phyloP scores from a whole-genome alignment of 2,113 vertebrate genomes.

The Turnix velox region DNA sequence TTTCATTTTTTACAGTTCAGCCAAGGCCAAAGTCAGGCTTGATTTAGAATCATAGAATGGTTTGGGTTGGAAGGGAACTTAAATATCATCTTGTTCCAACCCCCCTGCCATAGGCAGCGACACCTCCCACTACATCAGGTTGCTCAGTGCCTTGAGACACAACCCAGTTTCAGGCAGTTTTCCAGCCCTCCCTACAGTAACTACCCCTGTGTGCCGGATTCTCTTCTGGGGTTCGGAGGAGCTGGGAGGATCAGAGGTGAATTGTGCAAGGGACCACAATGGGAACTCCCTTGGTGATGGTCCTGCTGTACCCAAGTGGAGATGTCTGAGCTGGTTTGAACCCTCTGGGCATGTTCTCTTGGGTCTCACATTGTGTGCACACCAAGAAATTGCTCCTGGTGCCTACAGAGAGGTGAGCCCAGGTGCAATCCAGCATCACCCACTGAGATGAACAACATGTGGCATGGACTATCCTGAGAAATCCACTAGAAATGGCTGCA shows the following conservation, averaged over 20 bases:
- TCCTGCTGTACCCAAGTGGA: neutral
- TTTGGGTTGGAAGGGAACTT: too few species aligned
- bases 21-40: neutral
- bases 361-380: neutral
- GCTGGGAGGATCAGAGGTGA: neutral
- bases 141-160: too few species aligned
- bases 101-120: too few species aligned
- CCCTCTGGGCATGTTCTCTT: neutral
- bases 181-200: neutral
- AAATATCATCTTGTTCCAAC: too few species aligned
- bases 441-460: neutral
- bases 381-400: neutral
- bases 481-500: neutral
- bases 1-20: neutral
- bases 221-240: neutral
- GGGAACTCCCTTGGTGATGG: neutral
- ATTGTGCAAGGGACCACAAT: too few species aligned
- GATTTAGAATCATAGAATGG: too few species aligned
- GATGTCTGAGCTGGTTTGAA: neutral
- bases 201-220: neutral
- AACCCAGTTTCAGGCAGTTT: neutral
- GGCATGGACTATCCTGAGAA: neutral
- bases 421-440: neutral
- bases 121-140: too few species aligned
- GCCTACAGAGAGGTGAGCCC: neutral